phyloP scores from a whole-genome alignment of 2,797 vertebrate species.

The Lithobates pipiens region DNA sequence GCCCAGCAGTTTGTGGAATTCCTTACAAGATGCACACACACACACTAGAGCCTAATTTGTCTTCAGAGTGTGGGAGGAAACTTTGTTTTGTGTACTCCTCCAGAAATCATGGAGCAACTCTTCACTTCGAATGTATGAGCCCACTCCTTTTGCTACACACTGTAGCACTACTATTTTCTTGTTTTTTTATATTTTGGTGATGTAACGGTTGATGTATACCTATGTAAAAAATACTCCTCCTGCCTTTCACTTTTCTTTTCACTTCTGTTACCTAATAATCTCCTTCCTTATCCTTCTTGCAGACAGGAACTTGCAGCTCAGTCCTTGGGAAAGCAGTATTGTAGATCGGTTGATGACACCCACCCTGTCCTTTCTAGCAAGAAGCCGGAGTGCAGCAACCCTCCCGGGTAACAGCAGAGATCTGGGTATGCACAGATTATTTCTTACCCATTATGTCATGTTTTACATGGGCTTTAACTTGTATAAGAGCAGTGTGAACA shows the following conservation, averaged over 20 bases:
- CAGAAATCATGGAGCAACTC: neutral
- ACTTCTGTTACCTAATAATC: neutral
- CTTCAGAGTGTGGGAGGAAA: neutral
- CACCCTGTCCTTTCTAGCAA: slow-evolving; percentile 93
- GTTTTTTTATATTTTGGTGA: too few relatives aligned
- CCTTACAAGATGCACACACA: too few relatives aligned
- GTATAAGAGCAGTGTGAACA: too few relatives aligned
- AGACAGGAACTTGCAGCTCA: slow-evolving; percentile 90
- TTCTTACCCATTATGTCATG: neutral
- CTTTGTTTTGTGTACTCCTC: neutral
- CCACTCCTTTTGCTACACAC: neutral
- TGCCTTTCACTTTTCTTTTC: neutral
- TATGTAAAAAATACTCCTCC: neutral
- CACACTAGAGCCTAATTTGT: too few relatives aligned
- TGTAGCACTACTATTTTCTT: neutral
- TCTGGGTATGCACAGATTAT: slow-evolving; percentile 80
- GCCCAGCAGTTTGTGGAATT: too few relatives aligned
- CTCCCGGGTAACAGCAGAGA: slow-evolving; percentile 87
- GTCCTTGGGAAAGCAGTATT: slow-evolving; percentile 96
- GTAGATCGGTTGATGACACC: slow-evolving; percentile 97
- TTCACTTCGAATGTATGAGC: neutral
- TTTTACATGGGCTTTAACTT: too few relatives aligned
- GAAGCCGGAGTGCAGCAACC: slow-evolving; percentile 93
- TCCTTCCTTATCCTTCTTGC: slow-evolving; percentile 63
- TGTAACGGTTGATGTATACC: too few relatives aligned